Percentiles rank a stretch among this genome's conserved stretches.
Evolutionary conservation across 2,888 invertebrate genomes (phyloP).

Genomic region (Adelphocoris suturalis): DNA sequence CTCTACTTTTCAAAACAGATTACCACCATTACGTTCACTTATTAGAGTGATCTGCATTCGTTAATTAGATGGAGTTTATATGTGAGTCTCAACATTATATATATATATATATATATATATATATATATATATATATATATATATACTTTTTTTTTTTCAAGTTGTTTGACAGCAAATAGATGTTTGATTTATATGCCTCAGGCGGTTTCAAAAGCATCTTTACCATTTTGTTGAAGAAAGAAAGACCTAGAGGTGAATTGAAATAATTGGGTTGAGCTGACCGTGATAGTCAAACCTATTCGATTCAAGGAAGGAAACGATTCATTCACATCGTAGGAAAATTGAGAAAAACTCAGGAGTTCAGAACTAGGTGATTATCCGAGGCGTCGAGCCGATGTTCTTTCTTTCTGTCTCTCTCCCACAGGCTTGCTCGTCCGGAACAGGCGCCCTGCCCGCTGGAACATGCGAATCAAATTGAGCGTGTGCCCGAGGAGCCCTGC

Average conservation of each 20-base stretch:
- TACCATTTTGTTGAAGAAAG: too few species aligned
- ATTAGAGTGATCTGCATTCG: too few species aligned
- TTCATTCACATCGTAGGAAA: neutral
- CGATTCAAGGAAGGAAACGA: neutral
- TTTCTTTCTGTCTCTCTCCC: too few species aligned
- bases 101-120: too few species aligned
- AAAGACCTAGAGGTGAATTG: neutral
- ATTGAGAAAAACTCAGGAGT: slow-evolving; percentile 11
- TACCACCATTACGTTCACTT: too few species aligned
- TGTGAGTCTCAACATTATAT: too few species aligned
- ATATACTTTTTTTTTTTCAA: neutral
- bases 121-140: too few species aligned
- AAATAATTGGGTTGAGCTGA: neutral
- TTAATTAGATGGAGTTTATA: too few species aligned
- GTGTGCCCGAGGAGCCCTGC: neutral
- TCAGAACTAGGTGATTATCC: slow-evolving; percentile 9
- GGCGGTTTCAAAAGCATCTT: too few species aligned
- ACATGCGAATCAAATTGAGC: slow-evolving; percentile 42
- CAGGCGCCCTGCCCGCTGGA: slow-evolving; percentile 5
- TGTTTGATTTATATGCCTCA: too few species aligned
- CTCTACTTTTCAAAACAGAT: too few species aligned
- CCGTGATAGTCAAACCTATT: neutral
- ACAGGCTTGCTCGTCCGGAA: neutral
- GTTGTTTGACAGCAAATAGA: too few species aligned
- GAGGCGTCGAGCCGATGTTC: neutral